phyloP scores from a whole-genome alignment of 2,113 vertebrate genomes.

The Thinocorus orbignyianus region DNA sequence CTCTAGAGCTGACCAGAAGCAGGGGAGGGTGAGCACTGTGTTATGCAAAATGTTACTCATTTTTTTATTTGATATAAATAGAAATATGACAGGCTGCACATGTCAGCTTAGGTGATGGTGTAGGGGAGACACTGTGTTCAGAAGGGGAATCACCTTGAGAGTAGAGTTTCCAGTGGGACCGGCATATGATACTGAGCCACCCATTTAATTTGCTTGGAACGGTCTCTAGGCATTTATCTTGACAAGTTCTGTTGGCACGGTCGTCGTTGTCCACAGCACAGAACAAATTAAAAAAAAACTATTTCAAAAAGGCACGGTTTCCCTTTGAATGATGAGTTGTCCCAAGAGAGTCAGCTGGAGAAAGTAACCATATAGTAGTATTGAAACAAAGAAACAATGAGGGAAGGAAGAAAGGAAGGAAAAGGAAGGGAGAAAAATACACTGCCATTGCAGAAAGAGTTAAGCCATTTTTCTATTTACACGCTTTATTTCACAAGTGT shows the following conservation, averaged over 20 bases:
- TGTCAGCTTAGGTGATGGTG: not conserved
- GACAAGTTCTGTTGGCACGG: not conserved
- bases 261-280: not conserved
- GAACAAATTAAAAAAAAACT: not conserved
- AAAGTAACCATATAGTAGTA: not conserved
- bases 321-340: not conserved
- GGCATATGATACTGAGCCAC: not conserved
- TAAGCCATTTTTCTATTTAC: constrained; percentile 82
- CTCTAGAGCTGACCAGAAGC: not conserved
- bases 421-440: not conserved
- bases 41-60: not conserved
- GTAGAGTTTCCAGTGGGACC: not conserved
- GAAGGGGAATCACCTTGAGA: not conserved
- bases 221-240: not conserved
- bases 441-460: constrained; percentile 63
- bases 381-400: not conserved
- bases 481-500: constrained; percentile 82
- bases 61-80: not conserved
- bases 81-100: not conserved
- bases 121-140: not conserved
- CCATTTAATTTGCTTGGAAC: not conserved
- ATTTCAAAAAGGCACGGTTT: not conserved
- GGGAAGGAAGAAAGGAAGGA: not conserved
- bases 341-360: not conserved
- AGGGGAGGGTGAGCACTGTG: not conserved